phyloP scores from a whole-genome alignment of 2,797 vertebrate genomes.

The Muraenolepis orangiensis region DNA sequence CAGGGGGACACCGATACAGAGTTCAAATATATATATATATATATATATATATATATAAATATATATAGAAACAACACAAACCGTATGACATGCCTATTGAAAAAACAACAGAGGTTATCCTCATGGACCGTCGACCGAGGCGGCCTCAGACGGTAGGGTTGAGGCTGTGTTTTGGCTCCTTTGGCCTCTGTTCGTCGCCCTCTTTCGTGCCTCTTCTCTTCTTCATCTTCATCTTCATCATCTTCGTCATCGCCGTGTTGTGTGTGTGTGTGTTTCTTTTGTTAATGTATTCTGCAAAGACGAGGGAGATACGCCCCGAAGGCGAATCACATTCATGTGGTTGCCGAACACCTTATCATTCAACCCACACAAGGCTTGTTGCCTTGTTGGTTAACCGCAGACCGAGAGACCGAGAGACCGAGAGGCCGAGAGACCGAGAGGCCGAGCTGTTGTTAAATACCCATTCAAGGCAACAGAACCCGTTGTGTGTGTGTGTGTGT shows the following conservation, averaged over 20 bases:
- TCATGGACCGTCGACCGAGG: neutral
- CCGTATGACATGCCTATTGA: conserved; percentile 31
- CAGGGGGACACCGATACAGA: neutral
- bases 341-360: neutral
- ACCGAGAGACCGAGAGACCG: neutral
- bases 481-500: too few relatives aligned
- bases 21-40: neutral
- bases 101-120: conserved; percentile 39
- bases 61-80: neutral
- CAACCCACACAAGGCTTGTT: neutral
- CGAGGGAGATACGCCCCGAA: neutral
- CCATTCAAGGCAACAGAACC: neutral
- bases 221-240: too few relatives aligned
- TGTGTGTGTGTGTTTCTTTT: neutral
- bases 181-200: neutral
- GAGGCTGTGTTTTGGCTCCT: neutral
- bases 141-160: neutral
- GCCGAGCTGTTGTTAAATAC: neutral
- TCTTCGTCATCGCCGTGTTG: neutral
- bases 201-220: too few relatives aligned
- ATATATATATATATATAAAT: neutral
- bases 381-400: neutral
- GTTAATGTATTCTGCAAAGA: neutral
- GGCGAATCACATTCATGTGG: neutral
- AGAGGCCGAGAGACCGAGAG: neutral